phyloP scores from a whole-genome alignment of 2,888 invertebrate species.

The Drosophila birchii region DNA sequence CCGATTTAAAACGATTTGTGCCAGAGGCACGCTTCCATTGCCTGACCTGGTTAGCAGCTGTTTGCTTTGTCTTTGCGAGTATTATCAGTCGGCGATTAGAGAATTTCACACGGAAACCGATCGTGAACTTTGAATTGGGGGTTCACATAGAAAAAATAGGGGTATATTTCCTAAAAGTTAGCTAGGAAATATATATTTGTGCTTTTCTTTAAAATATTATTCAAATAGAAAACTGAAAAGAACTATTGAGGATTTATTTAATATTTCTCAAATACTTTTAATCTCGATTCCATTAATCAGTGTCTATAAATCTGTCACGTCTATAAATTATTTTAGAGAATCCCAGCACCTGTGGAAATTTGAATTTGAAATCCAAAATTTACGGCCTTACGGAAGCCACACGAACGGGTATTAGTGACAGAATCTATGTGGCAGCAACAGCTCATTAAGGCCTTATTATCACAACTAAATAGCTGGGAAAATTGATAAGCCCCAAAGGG shows the following conservation, averaged over 20 bases:
- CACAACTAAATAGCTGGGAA: slow-evolving; percentile 62
- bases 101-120: slow-evolving; percentile 72
- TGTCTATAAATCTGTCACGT: slow-evolving; percentile 1
- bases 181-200: not conserved
- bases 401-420: slow-evolving; percentile 40
- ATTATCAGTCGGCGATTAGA: slow-evolving; percentile 67
- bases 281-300: not conserved
- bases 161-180: not conserved
- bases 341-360: slow-evolving; percentile 69
- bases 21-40: slow-evolving; percentile 66
- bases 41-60: slow-evolving; percentile 53
- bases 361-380: slow-evolving; percentile 57
- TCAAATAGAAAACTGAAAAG: too few relatives aligned
- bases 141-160: slow-evolving; percentile 6
- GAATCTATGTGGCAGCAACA: slow-evolving; percentile 36
- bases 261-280: too few relatives aligned
- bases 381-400: slow-evolving; percentile 40
- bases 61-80: slow-evolving; percentile 29
- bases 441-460: slow-evolving; percentile 61
- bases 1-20: slow-evolving; percentile 43
- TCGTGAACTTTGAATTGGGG: slow-evolving; percentile 58
- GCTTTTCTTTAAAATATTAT: not conserved
- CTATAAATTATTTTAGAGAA: slow-evolving; percentile 17
- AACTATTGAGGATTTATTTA: too few relatives aligned
- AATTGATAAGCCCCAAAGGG: slow-evolving; percentile 66